phyloP scores from a whole-genome alignment of 2,113 vertebrate species.

The Microcebus lehilahytsara region DNA sequence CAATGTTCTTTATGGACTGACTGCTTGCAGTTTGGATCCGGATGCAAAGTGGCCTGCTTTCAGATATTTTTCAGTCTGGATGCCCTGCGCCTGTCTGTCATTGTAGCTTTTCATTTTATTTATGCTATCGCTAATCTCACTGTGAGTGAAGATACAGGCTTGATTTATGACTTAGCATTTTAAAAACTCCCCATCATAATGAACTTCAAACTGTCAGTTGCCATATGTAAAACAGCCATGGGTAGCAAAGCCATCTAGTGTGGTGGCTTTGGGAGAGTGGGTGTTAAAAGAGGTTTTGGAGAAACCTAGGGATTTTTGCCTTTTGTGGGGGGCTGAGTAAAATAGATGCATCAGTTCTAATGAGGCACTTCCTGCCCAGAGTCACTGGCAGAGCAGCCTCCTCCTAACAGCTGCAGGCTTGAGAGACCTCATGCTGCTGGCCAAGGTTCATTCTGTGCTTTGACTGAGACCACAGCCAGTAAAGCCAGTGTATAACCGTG shows the following conservation, averaged over 20 bases:
- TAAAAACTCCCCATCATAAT: background rate
- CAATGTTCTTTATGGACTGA: background rate
- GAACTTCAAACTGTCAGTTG: background rate
- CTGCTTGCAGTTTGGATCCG: background rate
- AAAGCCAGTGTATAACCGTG: slow-evolving; percentile 62
- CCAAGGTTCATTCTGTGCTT: slow-evolving; percentile 69
- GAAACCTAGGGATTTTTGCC: slow-evolving; percentile 29
- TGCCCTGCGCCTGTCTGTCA: slow-evolving; percentile 25
- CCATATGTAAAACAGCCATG: background rate
- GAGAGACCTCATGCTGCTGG: slow-evolving; percentile 62
- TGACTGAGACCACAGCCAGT: slow-evolving; percentile 67
- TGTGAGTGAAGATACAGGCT: slow-evolving; percentile 23
- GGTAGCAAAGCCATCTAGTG: background rate
- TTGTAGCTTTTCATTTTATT: slow-evolving; percentile 61
- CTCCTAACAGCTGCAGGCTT: slow-evolving; percentile 73
- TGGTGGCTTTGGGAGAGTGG: slow-evolving; percentile 3
- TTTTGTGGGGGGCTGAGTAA: background rate
- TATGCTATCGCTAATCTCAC: slow-evolving; percentile 53
- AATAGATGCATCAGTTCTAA: slow-evolving; percentile 62
- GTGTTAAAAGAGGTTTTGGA: slow-evolving; percentile 42
- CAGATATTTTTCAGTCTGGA: background rate
- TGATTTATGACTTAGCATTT: slow-evolving; percentile 53
- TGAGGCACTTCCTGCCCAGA: slow-evolving; percentile 64
- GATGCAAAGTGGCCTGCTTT: slow-evolving; percentile 21
- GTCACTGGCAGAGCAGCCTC: slow-evolving; percentile 48